phyloP scores from a whole-genome alignment of 2,113 vertebrate genomes.

The Daphoenositta chrysoptera region DNA sequence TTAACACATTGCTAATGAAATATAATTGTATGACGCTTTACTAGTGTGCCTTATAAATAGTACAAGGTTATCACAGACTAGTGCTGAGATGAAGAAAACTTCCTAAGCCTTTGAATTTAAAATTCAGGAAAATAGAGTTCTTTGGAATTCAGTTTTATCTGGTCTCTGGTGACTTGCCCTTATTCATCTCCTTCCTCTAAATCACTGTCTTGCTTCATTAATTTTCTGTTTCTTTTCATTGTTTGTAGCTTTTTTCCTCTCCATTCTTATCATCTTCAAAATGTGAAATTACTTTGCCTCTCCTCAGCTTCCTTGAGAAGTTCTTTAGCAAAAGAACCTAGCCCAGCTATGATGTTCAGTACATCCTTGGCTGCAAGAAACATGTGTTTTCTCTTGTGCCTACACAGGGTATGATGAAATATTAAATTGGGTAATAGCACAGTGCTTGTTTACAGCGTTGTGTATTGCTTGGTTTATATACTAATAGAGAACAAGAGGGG shows the following conservation, averaged over 20 bases:
- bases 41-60: neutral
- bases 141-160: neutral
- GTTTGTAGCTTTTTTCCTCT: neutral
- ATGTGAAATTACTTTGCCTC: neutral
- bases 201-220: slow-evolving; percentile 9
- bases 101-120: slow-evolving; percentile 15
- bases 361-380: neutral
- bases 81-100: neutral
- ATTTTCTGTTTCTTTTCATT: neutral
- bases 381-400: neutral
- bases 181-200: slow-evolving; percentile 2
- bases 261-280: neutral
- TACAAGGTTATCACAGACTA: neutral
- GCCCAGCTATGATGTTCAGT: neutral
- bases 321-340: neutral
- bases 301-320: neutral
- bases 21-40: neutral
- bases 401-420: slow-evolving; percentile 16
- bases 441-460: slow-evolving; percentile 34
- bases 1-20: neutral
- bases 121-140: neutral
- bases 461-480: neutral
- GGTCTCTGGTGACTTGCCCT: slow-evolving; percentile 5
- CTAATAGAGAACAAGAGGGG: neutral
- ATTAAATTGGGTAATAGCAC: slow-evolving; percentile 22